Evolutionary conservation across 2,113 vertebrate genomes (phyloP), one percentile per base, ranked within the genome.

Genomic region (Macroglossus sobrinus): DNA sequence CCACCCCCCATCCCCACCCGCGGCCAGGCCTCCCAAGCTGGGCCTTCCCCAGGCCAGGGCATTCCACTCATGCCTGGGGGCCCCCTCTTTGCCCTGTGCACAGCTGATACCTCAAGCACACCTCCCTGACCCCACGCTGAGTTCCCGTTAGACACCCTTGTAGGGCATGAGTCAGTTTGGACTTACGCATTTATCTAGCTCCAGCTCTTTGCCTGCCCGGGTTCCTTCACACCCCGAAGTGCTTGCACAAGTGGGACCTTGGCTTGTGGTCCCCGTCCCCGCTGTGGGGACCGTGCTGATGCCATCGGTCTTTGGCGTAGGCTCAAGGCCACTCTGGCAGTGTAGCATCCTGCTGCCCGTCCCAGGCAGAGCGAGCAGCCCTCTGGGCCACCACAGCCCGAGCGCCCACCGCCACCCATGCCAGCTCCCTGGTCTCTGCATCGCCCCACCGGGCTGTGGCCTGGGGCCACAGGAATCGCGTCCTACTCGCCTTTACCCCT

Each of bases 401-500:
- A 3, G n/a, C 5, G 19, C 30, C 84, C 18, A 24, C 10, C 11
- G 9, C 43, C 16, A 26, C 13, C 24, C 22, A 45, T 16, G 14
- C 8, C 4, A 0, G 4, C 19, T 38, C 80, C 55, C 30, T 9
- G 35, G 10, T 15, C 33, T 74, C 69, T 16, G 38, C 53, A 2
- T 4, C 0, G 1, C 11, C 3, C 12, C 26, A 0, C 12, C 0
- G 0, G 33, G 12, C 1, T 1, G 2, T 3, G 18, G 12, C 40
- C 12, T 30, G 47, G 18, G 35, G 9, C 1, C 4, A 0, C 7
- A 12, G 26, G 50, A 33, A 26, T 35, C 57, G 12, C 0, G 0
- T 43, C 33, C 13, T 21, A 7, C 24, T 80, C 45, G 10, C 13
- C 72, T 74, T 40, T 28, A 9, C 12, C 59, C 81, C 82, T 72